Base-by-base conservation (phyloP, 1,140 invertebrate genomes). In the Neotoxoptera formosana region DNA sequence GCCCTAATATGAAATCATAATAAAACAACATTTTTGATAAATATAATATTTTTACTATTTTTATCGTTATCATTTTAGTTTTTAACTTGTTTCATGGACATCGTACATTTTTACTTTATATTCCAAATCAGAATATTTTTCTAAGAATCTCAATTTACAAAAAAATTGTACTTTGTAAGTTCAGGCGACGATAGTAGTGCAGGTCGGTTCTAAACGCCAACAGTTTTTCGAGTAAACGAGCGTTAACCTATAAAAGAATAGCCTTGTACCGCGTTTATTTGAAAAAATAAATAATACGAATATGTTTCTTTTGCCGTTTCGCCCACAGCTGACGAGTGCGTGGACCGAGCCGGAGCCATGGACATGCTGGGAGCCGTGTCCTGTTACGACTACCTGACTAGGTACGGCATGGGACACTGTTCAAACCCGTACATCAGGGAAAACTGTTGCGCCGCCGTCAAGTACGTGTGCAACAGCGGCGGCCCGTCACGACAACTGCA, bases 361-460 rank as follows among this genome's bases (percentile, higher is more conserved):
- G 93, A 94, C 87, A 92, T 94, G 30, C 93, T 87, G 34, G 94
- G 94, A 60, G 94, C 94, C 9, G 83, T 94, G 25, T 94, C 94
- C 51, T 94, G 94, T 89, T 93, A 93, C n/a, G 94, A 94, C 36
- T 94, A 94, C 60, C 51, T 94, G 41, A 83, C 56, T 25, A 94
- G 93, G 48, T 94, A 94, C 81, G 94, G 94, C 25, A 81, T 90
- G 36, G 87, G 93, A 34, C 94, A 94, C 90, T 94, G 94, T 87
- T 90, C 83, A 23, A 94, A 94, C 23, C 93, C 94, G 23, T 94
- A 94, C 89, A 93, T 94, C 67, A 93, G 83, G 67, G 90, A 94
- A 93, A 94, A 94, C 34, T 94, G 94, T 86, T 94, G 94, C 81
- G 94, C 94, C 4, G 94, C 94, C 17, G 93, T 94, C 36, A 94